Evolutionary conservation across 2,113 vertebrate genomes (phyloP).

Genomic region (Microtus richardsoni): DNA sequence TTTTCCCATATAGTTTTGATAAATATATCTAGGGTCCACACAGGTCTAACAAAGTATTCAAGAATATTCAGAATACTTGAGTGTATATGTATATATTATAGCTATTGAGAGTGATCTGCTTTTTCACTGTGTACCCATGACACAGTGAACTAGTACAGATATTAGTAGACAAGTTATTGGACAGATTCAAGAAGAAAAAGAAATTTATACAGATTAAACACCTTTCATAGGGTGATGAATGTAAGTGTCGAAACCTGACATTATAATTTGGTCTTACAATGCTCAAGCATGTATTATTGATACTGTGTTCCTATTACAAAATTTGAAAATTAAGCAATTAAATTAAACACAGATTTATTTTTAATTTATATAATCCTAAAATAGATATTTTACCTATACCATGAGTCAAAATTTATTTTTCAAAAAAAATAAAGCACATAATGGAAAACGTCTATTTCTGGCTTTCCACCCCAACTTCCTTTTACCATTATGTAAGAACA

Average conservation of each 20-base stretch:
- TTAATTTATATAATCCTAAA: not conserved
- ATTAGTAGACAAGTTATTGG: slow-evolving; percentile 17
- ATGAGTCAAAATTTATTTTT: not conserved
- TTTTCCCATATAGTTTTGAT: not conserved
- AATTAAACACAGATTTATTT: not conserved
- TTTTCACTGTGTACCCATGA: not conserved
- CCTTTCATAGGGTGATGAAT: not conserved
- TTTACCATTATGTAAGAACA: slow-evolving; percentile 45
- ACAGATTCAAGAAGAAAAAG: slow-evolving; percentile 26
- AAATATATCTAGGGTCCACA: not conserved
- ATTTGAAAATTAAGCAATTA: slow-evolving; percentile 4
- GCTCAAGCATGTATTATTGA: not conserved
- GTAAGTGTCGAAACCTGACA: not conserved
- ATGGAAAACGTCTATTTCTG: not conserved
- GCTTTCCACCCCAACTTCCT: slow-evolving; percentile 46
- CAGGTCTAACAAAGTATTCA: not conserved
- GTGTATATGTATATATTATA: not conserved
- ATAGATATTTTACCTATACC: not conserved
- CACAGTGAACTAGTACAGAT: not conserved
- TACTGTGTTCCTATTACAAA: not conserved
- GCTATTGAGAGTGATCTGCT: not conserved
- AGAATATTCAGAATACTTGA: not conserved
- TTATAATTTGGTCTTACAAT: not conserved
- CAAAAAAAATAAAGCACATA: not conserved
- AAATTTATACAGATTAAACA: slow-evolving; percentile 4